Base-by-base conservation (phyloP, 2,113 vertebrate genomes). In the Morone saxatilis region DNA sequence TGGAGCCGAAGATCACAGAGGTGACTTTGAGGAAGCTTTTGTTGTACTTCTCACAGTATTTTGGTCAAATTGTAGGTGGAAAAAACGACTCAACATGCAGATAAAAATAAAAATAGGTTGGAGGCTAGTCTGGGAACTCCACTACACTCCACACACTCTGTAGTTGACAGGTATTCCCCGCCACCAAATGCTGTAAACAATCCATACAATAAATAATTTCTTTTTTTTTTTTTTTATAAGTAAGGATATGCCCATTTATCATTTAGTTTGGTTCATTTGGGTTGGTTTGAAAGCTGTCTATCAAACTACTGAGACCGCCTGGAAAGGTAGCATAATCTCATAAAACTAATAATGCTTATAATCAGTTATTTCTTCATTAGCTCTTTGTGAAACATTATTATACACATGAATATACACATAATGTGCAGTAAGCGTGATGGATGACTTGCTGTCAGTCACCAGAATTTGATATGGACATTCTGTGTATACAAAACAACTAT, bases 1-100 rank as follows among this genome's bases (percentile, higher is more conserved):
- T 9, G n/a, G 47, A 65, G 53, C 2, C 4, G 11, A 41, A 74
- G 68, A 74, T 45, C 62, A 38, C 40, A 19, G 50, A 78, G 56
- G 54, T 78, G 82, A 81, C 22, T 80, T 57, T 50, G 31, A 51
- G 40, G 53, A 73, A 54, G 17, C 41, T 50, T 19, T 72, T 51
- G 41, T 22, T 50, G 12, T 48, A 80, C 20, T 41, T 63, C 43
- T 19, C 54, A 72, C 71, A 41, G 71, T 36, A 67, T 50, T 69
- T 22, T 14, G 20, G 59, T 62, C 65, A 56, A 71, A 67, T 8
- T 63, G 53, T 10, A 13, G n/a, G 41, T 3, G n/a, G n/a, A 66
- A 40, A 70, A 31, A 31, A 31, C 12, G 9, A 60, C 12, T 1
- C 2, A 67, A 43, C 14, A 6, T 6, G 22, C 36, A 40, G 17